These are phyloP conservation scores for Poeciliopsis infans DNA, from an alignment of 2,797 vertebrate species.

Conservation along the genomic window DNA sequence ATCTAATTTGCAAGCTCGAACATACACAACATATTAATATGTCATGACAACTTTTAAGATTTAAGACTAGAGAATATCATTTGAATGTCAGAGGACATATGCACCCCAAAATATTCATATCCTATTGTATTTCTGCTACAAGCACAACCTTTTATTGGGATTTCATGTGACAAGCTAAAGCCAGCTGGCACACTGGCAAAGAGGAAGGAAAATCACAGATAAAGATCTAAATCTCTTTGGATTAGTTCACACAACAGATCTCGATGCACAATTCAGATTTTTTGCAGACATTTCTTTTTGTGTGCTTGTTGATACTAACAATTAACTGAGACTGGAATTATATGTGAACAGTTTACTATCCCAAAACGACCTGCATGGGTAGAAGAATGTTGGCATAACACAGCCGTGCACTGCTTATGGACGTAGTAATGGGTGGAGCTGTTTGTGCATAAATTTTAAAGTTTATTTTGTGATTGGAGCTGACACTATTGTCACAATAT, in stretches of 20 bases:
- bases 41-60: constrained; percentile 12
- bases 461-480: background rate
- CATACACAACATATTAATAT: background rate
- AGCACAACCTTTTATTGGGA: background rate
- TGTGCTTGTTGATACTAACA: background rate
- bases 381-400: background rate
- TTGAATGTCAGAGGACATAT: background rate
- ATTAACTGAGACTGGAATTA: background rate
- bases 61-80: background rate
- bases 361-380: background rate
- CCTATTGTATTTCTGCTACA: background rate
- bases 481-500: background rate
- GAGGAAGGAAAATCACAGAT: background rate
- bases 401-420: background rate
- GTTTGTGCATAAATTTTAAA: background rate
- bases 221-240: background rate
- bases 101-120: background rate
- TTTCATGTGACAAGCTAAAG: background rate
- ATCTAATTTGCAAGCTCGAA: constrained; percentile 35
- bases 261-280: no score
- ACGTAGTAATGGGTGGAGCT: background rate
- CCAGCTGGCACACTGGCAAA: background rate
- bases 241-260: no score
- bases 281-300: background rate
- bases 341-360: background rate